A percentile compares a stretch with the other conserved stretches of the same genome.
These are phyloP conservation scores for Channa striata DNA, from an alignment of 2,797 vertebrate genomes.

Conservation along the genomic window DNA sequence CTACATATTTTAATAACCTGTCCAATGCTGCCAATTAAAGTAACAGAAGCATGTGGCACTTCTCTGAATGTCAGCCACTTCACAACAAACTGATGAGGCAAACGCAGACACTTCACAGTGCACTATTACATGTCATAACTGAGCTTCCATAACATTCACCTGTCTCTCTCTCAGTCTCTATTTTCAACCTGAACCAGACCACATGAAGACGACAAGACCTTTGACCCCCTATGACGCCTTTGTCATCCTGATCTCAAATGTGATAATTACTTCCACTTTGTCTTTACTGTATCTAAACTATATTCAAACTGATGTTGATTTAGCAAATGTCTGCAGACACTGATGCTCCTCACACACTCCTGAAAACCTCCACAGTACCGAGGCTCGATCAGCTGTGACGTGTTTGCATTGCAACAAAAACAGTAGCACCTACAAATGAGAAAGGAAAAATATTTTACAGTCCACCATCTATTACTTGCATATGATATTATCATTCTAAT, in stretches of 20 bases:
- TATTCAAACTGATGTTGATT: no score
- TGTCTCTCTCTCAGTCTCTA: neutral
- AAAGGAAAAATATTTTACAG: neutral
- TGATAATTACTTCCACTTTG: neutral
- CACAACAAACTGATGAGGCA: constrained; percentile 27
- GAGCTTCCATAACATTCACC: constrained; percentile 42
- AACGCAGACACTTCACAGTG: constrained; percentile 21
- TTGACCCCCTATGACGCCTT: neutral
- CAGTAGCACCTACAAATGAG: neutral
- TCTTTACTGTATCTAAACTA: neutral
- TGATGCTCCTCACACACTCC: no score
- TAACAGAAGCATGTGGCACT: no score
- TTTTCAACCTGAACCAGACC: neutral
- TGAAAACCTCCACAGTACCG: neutral
- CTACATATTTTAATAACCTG: no score
- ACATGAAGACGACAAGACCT: neutral
- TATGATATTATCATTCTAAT: constrained; percentile 7
- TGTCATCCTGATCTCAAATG: neutral
- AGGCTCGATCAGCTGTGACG: no score
- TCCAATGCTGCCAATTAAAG: no score
- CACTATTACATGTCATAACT: constrained; percentile 42
- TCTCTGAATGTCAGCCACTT: no score
- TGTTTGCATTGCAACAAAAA: neutral
- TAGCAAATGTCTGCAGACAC: no score
- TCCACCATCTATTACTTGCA: neutral